Percentiles rank a stretch among this genome's conserved stretches.
phyloP scores from a whole-genome alignment of 2,113 vertebrate genomes.

The Chinchilla lanigera region DNA sequence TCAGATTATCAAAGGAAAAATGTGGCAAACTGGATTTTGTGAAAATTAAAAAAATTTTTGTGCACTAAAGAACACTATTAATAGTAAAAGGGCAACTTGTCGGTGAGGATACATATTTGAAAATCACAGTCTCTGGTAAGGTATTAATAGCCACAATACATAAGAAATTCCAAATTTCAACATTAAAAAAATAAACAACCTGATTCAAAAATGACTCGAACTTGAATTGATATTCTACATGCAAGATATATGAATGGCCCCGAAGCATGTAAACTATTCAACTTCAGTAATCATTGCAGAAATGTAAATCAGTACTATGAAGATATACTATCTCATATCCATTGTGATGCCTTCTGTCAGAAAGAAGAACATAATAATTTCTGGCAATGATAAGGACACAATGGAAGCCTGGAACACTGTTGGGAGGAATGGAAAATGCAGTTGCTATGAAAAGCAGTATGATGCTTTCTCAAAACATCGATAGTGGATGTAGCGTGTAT shows the following conservation, averaged over 20 bases:
- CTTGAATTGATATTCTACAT: background rate
- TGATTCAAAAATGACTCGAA: background rate
- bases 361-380: background rate
- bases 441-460: background rate
- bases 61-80: background rate
- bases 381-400: background rate
- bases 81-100: background rate
- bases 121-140: background rate
- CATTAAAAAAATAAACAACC: background rate
- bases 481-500: background rate
- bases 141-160: background rate
- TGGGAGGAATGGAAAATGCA: background rate
- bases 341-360: background rate
- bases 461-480: background rate
- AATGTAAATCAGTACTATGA: background rate
- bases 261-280: background rate
- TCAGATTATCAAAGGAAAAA: background rate
- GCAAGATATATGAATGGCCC: background rate
- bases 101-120: background rate
- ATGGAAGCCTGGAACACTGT: accelerated
- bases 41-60: background rate
- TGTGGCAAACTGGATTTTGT: background rate
- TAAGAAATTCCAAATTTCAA: background rate
- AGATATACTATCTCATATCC: background rate
- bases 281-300: background rate